These are phyloP conservation scores for Latrodectus hesperus DNA, from an alignment of 2,888 invertebrate genomes.

Conservation along the genomic window DNA sequence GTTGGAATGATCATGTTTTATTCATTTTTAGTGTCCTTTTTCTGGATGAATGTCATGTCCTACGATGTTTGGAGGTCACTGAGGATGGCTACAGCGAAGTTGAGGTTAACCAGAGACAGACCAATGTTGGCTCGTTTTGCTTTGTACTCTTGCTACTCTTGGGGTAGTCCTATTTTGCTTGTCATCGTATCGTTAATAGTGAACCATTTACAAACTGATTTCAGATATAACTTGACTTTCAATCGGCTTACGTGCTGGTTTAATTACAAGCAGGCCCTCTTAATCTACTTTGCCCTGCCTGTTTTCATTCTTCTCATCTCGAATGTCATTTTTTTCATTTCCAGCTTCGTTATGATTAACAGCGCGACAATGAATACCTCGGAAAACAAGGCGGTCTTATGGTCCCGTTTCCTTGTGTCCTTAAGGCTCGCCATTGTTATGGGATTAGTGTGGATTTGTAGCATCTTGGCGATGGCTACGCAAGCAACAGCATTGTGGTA, in stretches of 20 bases:
- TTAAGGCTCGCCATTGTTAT: slow-evolving; percentile 76
- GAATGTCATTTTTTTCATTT: slow-evolving; percentile 76
- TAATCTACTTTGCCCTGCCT: slow-evolving; percentile 78
- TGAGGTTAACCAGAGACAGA: slow-evolving; percentile 75
- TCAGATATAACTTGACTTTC: slow-evolving; percentile 75
- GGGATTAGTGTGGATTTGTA: slow-evolving; percentile 77
- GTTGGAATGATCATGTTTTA: slow-evolving; percentile 70
- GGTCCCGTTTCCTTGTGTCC: slow-evolving; percentile 73
- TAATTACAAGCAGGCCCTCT: slow-evolving; percentile 76
- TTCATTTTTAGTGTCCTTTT: slow-evolving; percentile 52
- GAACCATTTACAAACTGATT: neutral
- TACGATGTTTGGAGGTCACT: slow-evolving; percentile 75
- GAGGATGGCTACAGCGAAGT: slow-evolving; percentile 76
- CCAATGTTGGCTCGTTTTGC: slow-evolving; percentile 75
- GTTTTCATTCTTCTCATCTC: slow-evolving; percentile 75
- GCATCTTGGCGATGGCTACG: slow-evolving; percentile 76
- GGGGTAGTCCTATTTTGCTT: slow-evolving; percentile 75
- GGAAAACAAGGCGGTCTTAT: slow-evolving; percentile 17
- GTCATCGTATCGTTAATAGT: slow-evolving; percentile 73
- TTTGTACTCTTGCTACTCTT: slow-evolving; percentile 76
- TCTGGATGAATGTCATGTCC: slow-evolving; percentile 67
- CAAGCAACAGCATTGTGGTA: slow-evolving; percentile 75
- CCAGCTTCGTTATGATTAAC: slow-evolving; percentile 75
- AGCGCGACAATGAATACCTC: slow-evolving; percentile 33
- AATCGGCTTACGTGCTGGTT: slow-evolving; percentile 77